Base-by-base conservation (phyloP, 2,113 vertebrate species). In the Holacanthus passer region DNA sequence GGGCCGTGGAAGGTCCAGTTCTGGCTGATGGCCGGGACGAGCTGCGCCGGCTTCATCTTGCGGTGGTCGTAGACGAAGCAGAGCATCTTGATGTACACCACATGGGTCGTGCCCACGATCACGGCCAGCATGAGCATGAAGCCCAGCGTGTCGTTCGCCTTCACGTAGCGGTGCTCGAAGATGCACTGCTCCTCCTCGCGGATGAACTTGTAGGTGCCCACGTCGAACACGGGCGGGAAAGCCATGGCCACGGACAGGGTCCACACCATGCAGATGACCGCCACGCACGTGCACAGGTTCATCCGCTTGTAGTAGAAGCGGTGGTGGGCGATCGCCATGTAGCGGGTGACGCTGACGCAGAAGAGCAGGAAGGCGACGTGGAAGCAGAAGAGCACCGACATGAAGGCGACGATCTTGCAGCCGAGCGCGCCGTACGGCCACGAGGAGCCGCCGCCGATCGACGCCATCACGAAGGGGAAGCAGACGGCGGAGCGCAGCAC, bases 1-100 rank as follows among this genome's bases (percentile, higher is more conserved):
- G 98, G 98, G 19, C 98, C 98, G 29, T 99, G 97, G 84, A 99
- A 99, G 80, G 98, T 99, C 98, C 98, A 99, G 91, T 99, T 98
- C 89, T 99, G 98, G 94, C 98, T 99, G 92, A 99, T 97, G 72
- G 98, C 98, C 0, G 98, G 98, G 3, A 98, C 96, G 87, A 97
- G 92, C 94, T 98, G 98, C 0, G 97, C 97, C 4, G 98, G 98
- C 85, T 98, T 97, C 98, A 99, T 99, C 91, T 99, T 99, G 58
- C 98, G 96, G 92, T 98, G 98, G 74, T 98, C 96, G 27, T 99
- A 97, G 65, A 99, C 98, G 84, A 99, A 99, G 91, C 98, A 97
- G 72, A 99, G 92, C 95, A 97, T 96, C 93, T 98, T 98, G n/a
- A 97, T 89, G 90, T 99, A 99, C 71, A 99, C 96, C 53, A 97